Conservation (phyloP, 2,888 invertebrate species). For the Oasisia sp. region DNA sequence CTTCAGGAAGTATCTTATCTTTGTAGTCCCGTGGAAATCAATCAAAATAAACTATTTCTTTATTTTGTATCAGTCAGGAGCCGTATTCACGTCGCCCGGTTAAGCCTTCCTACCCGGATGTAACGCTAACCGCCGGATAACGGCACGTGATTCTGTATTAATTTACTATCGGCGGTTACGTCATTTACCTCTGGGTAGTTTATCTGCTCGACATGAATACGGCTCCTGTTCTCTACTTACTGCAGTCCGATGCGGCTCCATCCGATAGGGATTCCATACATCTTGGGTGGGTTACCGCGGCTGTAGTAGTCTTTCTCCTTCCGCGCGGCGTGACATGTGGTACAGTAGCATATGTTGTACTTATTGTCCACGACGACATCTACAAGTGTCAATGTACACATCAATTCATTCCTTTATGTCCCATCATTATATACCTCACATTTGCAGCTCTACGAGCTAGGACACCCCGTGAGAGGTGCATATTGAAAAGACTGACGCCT, state of each 20-base stretch:
- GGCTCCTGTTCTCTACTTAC: too few species aligned
- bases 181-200: too few species aligned
- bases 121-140: too few species aligned
- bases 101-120: too few species aligned
- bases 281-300: background rate
- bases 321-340: background rate
- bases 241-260: slow-evolving; percentile 17
- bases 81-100: too few species aligned
- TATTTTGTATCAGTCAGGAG: background rate
- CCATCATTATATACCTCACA: background rate
- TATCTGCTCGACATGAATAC: too few species aligned
- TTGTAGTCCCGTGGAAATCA: background rate
- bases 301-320: background rate
- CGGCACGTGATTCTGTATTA: too few species aligned
- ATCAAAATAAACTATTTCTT: background rate
- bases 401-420: background rate
- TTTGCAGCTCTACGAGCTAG: too few species aligned
- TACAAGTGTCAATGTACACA: background rate
- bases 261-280: background rate
- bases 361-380: background rate
- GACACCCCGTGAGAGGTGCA: too few species aligned
- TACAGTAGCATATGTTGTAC: slow-evolving; percentile 18
- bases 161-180: too few species aligned
- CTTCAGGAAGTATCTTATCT: background rate
- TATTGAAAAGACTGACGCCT: too few species aligned